These are phyloP conservation scores for Philotrypesis tridentata DNA, from an alignment of 1,140 invertebrate genomes.

Conservation along the genomic window DNA sequence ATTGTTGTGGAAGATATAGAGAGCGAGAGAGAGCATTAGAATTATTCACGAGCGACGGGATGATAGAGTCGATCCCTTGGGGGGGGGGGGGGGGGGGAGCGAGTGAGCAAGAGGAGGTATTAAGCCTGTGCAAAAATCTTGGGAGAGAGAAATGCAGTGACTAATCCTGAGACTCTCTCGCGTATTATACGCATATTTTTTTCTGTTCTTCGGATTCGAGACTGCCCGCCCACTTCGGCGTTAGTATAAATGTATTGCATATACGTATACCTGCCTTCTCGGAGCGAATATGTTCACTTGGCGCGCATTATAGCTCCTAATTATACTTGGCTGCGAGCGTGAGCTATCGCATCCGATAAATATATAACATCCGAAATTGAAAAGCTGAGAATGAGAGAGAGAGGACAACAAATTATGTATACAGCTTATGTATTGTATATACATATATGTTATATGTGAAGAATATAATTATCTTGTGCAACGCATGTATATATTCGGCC, in stretches of 20 bases:
- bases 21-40: neutral
- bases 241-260: neutral
- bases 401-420: too few relatives aligned
- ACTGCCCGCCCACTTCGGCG: constrained; percentile 6
- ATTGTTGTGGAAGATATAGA: constrained; percentile 19
- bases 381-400: too few relatives aligned
- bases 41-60: constrained; percentile 24
- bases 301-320: too few relatives aligned
- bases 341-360: too few relatives aligned
- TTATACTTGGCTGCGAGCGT: too few relatives aligned
- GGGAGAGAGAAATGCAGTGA: neutral
- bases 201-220: constrained; percentile 18
- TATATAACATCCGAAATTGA: too few relatives aligned
- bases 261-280: neutral
- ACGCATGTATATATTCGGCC: too few relatives aligned
- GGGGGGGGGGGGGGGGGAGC: too few relatives aligned
- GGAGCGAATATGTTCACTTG: too few relatives aligned
- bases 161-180: constrained; percentile 2
- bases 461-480: neutral
- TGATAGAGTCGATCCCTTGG: constrained; percentile 25
- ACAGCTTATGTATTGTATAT: neutral
- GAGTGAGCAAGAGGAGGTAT: constrained; percentile 10
- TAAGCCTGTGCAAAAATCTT: neutral
- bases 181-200: neutral
- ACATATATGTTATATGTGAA: neutral